Percentiles rank a stretch among this genome's conserved stretches.
phyloP scores from a whole-genome alignment of 2,888 invertebrate genomes.

The Epistrophe eligans region DNA sequence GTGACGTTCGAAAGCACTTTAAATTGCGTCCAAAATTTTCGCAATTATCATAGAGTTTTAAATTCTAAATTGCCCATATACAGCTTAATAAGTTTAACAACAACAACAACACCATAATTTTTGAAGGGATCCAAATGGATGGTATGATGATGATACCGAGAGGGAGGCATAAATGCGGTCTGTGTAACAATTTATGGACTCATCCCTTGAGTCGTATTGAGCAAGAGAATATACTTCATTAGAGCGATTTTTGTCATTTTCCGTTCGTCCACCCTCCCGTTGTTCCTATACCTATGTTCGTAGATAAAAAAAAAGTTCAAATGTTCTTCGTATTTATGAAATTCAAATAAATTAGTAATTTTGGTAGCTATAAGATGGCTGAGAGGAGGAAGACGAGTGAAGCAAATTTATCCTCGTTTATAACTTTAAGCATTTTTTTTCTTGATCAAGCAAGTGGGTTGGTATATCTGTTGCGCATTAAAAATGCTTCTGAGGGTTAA shows the following conservation, averaged over 20 bases:
- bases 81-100: constrained; percentile 65
- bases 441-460: neutral
- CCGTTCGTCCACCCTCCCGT: too few relatives aligned
- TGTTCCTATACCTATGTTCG: too few relatives aligned
- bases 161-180: neutral
- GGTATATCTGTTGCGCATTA: neutral
- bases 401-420: constrained; percentile 4
- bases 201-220: constrained; percentile 51
- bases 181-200: constrained; percentile 68
- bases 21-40: constrained; percentile 73
- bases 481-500: neutral
- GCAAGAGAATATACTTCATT: constrained; percentile 61
- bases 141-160: neutral
- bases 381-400: neutral
- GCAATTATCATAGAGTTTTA: constrained; percentile 74
- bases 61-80: constrained; percentile 74
- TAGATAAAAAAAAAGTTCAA: constrained; percentile 55
- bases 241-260: constrained; percentile 22
- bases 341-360: constrained; percentile 65
- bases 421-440: neutral
- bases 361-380: neutral
- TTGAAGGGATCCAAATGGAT: neutral
- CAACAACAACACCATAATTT: constrained; percentile 18
- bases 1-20: constrained; percentile 61
- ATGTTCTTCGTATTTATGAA: constrained; percentile 49